Evolutionary conservation across 2,797 vertebrate species (phyloP).

Genomic region (Sebastes wilsoni): DNA sequence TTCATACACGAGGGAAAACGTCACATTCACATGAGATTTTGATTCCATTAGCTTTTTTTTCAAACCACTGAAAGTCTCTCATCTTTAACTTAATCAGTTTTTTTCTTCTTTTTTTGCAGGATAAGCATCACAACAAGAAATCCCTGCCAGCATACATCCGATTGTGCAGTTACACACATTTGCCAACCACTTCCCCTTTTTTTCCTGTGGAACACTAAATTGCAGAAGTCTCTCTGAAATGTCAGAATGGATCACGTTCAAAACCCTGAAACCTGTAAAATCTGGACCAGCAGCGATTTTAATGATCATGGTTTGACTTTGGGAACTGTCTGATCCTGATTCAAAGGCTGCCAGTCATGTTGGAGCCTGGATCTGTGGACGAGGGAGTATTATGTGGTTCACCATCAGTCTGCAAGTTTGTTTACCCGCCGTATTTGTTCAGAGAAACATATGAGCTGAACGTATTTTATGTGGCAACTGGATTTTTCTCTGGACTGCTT

Average conservation of each 20-base stretch:
- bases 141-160: not conserved
- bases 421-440: constrained; percentile 10
- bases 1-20: not conserved
- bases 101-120: constrained; percentile 26
- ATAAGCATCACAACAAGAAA: not conserved
- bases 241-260: constrained; percentile 32
- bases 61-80: not conserved
- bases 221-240: not conserved
- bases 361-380: constrained; percentile 28
- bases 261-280: constrained; percentile 16
- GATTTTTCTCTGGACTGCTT: constrained; percentile 2
- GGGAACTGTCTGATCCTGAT: constrained; percentile 8
- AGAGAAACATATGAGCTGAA: constrained; percentile 31
- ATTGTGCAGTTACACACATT: constrained; percentile 6
- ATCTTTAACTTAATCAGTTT: not conserved
- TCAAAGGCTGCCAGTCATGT: constrained; percentile 53
- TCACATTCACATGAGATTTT: not conserved
- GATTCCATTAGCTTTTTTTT: not conserved
- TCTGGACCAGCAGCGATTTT: not conserved
- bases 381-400: constrained; percentile 36
- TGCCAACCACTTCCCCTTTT: constrained; percentile 18
- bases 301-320: constrained; percentile 13
- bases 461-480: not conserved
- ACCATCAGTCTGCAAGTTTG: not conserved
- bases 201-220: not conserved